phyloP scores from a whole-genome alignment of 2,888 invertebrate genomes.

The Dryomyza anilis region DNA sequence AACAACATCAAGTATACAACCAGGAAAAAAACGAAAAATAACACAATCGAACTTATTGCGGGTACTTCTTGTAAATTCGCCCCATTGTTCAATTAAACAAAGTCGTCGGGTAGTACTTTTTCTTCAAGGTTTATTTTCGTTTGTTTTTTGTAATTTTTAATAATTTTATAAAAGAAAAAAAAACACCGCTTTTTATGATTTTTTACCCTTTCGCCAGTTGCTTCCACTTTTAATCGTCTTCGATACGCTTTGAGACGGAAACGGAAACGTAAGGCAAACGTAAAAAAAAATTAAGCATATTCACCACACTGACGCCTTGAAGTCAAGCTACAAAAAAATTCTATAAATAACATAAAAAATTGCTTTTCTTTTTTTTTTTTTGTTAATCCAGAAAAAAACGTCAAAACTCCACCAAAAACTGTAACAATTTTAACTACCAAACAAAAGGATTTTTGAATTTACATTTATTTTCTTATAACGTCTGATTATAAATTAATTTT shows the following conservation, averaged over 20 bases:
- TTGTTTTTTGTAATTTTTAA: conserved; percentile 20
- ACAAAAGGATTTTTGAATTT: too few species aligned
- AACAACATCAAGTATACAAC: conserved; percentile 19
- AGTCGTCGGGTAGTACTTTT: too few species aligned
- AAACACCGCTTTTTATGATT: neutral
- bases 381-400: neutral
- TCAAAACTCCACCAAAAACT: too few species aligned
- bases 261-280: conserved; percentile 27
- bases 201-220: neutral
- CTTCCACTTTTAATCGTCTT: conserved; percentile 29
- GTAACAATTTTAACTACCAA: too few species aligned
- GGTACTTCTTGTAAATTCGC: conserved; percentile 6
- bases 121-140: neutral
- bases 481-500: conserved; percentile 43
- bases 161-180: conserved; percentile 8
- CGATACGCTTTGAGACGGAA: conserved; percentile 31
- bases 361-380: too few species aligned
- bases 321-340: conserved; percentile 7
- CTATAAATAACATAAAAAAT: conserved; percentile 3
- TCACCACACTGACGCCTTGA: conserved; percentile 28
- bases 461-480: conserved; percentile 27
- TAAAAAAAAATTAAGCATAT: conserved; percentile 27
- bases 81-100: conserved; percentile 19
- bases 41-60: conserved; percentile 25
- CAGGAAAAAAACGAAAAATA: neutral